Percentiles rank a stretch among this genome's conserved stretches.
These are phyloP conservation scores for Rhinella marina DNA, from an alignment of 2,797 vertebrate species.

Conservation along the genomic window DNA sequence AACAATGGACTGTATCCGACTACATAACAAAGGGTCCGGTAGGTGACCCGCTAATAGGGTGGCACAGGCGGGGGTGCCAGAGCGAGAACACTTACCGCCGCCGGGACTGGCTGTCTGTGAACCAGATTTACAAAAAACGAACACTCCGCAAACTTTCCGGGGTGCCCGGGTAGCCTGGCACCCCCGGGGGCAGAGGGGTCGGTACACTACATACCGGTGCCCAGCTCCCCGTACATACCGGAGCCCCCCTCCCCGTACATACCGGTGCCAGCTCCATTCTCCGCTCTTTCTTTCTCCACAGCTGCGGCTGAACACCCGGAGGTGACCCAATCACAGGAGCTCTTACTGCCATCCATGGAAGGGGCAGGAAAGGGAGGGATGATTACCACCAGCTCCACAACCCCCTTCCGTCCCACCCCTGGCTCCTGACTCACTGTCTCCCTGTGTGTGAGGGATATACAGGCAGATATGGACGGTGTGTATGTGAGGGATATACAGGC, in stretches of 20 bases:
- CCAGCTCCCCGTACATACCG: no score
- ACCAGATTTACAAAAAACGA: not conserved
- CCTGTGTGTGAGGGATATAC: not conserved
- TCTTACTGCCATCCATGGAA: slow-evolving; percentile 43
- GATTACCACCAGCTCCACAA: not conserved
- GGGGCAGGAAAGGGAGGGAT: slow-evolving; percentile 25
- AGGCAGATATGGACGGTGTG: not conserved
- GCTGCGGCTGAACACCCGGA: slow-evolving; percentile 41
- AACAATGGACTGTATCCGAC: not conserved
- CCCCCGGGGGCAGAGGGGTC: not conserved
- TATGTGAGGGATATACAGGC: no score
- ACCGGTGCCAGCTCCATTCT: not conserved
- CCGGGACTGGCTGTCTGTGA: not conserved
- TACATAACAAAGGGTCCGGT: not conserved
- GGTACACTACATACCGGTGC: no score
- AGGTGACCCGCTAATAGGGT: not conserved
- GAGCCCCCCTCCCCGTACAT: no score
- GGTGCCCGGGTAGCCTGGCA: not conserved
- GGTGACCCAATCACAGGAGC: slow-evolving; percentile 56
- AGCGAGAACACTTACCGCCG: not conserved
- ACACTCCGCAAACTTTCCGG: not conserved
- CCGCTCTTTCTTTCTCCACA: slow-evolving; percentile 61
- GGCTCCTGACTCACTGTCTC: not conserved
- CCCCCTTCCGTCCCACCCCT: slow-evolving; percentile 19
- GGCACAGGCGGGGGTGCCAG: not conserved